These are phyloP conservation scores for Falcunculus frontatus DNA, from an alignment of 2,113 vertebrate species.

Conservation along the genomic window DNA sequence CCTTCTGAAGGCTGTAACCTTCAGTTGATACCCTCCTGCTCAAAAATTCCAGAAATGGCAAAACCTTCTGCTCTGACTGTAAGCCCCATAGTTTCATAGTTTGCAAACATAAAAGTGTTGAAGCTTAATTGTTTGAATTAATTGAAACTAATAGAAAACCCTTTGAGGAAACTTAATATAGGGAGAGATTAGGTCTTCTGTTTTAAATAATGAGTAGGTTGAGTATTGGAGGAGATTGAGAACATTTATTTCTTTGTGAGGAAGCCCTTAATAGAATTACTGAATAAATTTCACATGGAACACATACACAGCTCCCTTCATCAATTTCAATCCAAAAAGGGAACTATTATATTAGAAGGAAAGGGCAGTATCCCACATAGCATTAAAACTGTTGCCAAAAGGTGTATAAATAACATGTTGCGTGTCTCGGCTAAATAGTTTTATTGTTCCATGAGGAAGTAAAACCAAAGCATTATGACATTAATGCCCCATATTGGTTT, in stretches of 20 bases:
- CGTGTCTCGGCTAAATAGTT: constrained; percentile 15
- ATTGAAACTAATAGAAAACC: constrained; percentile 42
- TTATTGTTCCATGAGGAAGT: constrained; percentile 18
- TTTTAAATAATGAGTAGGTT: constrained; percentile 34
- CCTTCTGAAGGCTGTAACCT: background rate
- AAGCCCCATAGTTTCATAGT: background rate
- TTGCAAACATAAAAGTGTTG: background rate
- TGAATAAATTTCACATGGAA: constrained; percentile 20
- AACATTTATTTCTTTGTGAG: constrained; percentile 43
- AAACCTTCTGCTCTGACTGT: background rate
- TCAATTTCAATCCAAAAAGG: background rate
- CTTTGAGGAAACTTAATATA: constrained; percentile 30
- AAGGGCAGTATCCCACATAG: background rate
- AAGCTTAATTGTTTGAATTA: background rate
- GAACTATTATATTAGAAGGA: background rate
- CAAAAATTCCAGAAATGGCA: background rate
- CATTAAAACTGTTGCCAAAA: constrained; percentile 1
- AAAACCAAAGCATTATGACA: background rate
- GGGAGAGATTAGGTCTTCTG: background rate
- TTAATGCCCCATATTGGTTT: constrained; percentile 14
- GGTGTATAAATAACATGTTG: background rate
- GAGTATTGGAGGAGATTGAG: constrained; percentile 39
- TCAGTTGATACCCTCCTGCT: background rate
- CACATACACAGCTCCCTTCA: background rate
- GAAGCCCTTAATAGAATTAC: constrained; percentile 57